These are phyloP conservation scores for Nephrotoma guestfalica DNA, from an alignment of 2,888 invertebrate species.

Conservation along the genomic window DNA sequence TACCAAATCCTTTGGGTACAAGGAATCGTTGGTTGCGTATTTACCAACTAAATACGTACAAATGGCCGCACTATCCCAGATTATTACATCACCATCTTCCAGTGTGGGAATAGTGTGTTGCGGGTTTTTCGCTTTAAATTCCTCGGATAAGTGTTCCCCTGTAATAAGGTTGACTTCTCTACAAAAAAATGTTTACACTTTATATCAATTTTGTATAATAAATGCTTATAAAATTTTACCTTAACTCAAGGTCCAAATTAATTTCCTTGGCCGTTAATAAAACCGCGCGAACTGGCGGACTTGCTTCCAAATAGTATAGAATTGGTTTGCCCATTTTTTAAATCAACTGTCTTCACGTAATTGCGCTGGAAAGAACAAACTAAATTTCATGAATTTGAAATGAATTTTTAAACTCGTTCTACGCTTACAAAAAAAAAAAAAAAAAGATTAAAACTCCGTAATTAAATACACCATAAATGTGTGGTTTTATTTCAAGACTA, in stretches of 20 bases:
- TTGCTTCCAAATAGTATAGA: not conserved
- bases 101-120: not conserved
- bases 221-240: not conserved
- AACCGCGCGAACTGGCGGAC: not conserved
- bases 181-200: not conserved
- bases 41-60: not conserved
- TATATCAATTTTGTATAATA: not conserved
- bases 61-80: conserved; percentile 1
- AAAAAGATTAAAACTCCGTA: not conserved
- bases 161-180: not conserved
- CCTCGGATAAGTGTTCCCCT: not conserved
- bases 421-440: not conserved
- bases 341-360: not conserved
- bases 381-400: not conserved
- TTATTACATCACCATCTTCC: not conserved
- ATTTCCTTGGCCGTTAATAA: not conserved
- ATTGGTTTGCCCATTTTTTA: not conserved
- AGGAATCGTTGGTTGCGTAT: not conserved
- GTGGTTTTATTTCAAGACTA: not conserved
- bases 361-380: not conserved
- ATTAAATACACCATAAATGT: not conserved
- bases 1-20: not conserved
- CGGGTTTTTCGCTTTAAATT: not conserved
- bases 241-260: not conserved
- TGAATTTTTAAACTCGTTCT: not conserved